Conservation (phyloP, 2,888 invertebrate species). For the Protophormia terraenovae region DNA sequence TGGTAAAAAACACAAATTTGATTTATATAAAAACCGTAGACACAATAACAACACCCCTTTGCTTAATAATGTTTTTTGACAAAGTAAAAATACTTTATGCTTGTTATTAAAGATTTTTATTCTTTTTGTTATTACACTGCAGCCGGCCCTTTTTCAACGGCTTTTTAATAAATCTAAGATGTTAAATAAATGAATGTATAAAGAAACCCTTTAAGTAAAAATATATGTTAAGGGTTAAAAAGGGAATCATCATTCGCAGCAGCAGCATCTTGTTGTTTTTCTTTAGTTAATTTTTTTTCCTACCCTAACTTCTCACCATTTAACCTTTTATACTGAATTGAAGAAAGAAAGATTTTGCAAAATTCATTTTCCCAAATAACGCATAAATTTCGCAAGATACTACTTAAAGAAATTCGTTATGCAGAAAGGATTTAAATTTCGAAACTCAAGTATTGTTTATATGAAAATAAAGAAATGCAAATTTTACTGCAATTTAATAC, state of each 20-base stretch:
- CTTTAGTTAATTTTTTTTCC: conserved; percentile 2
- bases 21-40: conserved; percentile 41
- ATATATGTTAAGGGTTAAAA: conserved; percentile 73
- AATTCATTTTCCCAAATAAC: background rate
- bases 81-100: conserved; percentile 24
- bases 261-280: conserved; percentile 22
- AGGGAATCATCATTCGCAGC: conserved; percentile 35
- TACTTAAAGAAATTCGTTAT: conserved; percentile 66
- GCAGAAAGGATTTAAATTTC: conserved; percentile 7
- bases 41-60: conserved; percentile 49
- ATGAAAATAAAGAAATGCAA: conserved; percentile 67
- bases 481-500: conserved; percentile 65
- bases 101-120: conserved; percentile 20
- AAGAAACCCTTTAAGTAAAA: conserved; percentile 64
- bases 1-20: conserved; percentile 31
- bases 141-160: conserved; percentile 71
- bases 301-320: background rate
- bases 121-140: conserved; percentile 55
- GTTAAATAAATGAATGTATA: conserved; percentile 41
- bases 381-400: conserved; percentile 31
- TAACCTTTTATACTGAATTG: background rate
- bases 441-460: conserved; percentile 50
- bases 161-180: conserved; percentile 71
- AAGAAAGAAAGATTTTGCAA: background rate
- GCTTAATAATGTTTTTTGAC: background rate